These are phyloP conservation scores for Agriopis aurantiaria DNA, from an alignment of 2,888 invertebrate species.

Conservation along the genomic window DNA sequence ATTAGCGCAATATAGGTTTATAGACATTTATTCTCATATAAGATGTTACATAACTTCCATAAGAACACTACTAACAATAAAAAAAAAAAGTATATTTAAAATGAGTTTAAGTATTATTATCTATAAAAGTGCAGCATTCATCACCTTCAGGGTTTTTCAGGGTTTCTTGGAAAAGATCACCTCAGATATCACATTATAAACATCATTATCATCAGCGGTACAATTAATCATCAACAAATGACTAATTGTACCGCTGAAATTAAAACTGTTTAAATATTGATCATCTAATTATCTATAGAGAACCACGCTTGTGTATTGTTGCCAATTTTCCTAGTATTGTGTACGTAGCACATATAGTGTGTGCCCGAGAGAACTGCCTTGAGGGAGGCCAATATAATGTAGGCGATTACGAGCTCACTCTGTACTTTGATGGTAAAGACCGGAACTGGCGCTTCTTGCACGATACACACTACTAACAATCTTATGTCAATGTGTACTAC, in stretches of 20 bases:
- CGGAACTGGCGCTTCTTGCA: background rate
- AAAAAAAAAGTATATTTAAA: too few species aligned
- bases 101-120: background rate
- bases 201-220: too few species aligned
- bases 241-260: constrained; percentile 6
- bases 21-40: too few species aligned
- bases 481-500: background rate
- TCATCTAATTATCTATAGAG: background rate
- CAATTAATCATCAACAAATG: background rate
- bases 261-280: constrained; percentile 4
- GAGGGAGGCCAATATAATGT: background rate
- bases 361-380: constrained; percentile 9
- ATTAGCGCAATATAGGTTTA: too few species aligned
- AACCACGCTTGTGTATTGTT: constrained; percentile 6
- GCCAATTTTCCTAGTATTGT: constrained; percentile 10
- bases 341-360: background rate
- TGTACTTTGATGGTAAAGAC: background rate
- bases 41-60: too few species aligned
- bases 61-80: too few species aligned
- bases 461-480: background rate
- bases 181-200: too few species aligned
- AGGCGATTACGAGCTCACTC: background rate
- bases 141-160: background rate
- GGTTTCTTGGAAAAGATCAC: too few species aligned
- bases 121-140: background rate